A percentile compares a stretch with the other conserved stretches of the same genome.
These are phyloP conservation scores for Oreochromis niloticus DNA, from an alignment of 2,113 vertebrate species.

Conservation along the genomic window DNA sequence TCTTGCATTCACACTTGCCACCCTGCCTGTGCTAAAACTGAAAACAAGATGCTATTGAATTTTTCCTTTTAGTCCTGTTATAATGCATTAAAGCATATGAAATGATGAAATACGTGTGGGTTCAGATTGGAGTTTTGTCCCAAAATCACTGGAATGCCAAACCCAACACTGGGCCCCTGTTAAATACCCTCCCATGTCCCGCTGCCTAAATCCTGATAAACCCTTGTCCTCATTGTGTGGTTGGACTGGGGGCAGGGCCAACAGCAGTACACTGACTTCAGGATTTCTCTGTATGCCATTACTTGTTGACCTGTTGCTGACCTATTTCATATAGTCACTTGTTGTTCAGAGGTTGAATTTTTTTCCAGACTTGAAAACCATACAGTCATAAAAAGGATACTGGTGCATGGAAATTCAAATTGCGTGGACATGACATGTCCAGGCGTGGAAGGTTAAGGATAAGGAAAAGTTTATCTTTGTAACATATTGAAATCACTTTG, in stretches of 20 bases:
- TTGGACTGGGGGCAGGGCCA: slow-evolving; percentile 16
- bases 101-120: slow-evolving; percentile 34
- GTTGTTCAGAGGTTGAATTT: neutral
- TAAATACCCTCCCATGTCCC: slow-evolving; percentile 36
- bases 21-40: slow-evolving; percentile 12
- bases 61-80: neutral
- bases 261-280: neutral
- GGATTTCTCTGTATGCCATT: neutral
- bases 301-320: neutral
- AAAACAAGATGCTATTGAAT: neutral
- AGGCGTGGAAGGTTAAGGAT: neutral
- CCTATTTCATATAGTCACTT: neutral
- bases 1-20: slow-evolving; percentile 46
- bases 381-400: neutral
- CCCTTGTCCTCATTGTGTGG: slow-evolving; percentile 33
- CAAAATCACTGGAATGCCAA: slow-evolving; percentile 49
- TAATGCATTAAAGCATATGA: slow-evolving; percentile 7
- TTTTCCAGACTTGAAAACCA: neutral
- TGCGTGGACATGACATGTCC: neutral
- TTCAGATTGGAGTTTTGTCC: neutral
- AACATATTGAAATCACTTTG: neutral
- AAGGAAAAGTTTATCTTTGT: neutral
- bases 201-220: slow-evolving; percentile 57
- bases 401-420: neutral
- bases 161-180: slow-evolving; percentile 48